A percentile compares a stretch with the other conserved stretches of the same genome.
Conservation (phyloP, 2,113 vertebrate species). For the Hippoglossus stenolepis region DNA sequence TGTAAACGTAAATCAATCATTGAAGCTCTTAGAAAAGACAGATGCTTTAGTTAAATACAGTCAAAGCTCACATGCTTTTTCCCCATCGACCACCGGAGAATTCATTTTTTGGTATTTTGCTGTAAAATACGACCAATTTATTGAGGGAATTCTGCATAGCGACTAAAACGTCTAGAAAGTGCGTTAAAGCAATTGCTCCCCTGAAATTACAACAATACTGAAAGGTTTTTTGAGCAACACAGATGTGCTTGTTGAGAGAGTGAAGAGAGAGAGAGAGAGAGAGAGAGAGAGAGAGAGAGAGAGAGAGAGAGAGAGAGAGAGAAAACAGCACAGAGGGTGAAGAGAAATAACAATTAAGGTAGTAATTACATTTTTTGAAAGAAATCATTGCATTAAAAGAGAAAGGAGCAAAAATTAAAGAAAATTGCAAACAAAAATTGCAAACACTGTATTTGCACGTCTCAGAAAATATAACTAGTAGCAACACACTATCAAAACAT, state of each 20-base stretch:
- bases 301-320: background rate
- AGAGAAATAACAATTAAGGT: background rate
- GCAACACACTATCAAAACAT: conserved; percentile 42
- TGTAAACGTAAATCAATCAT: background rate
- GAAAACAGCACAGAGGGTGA: background rate
- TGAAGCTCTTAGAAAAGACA: background rate
- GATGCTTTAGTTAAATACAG: background rate
- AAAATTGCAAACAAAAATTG: conserved; percentile 37
- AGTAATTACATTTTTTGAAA: background rate
- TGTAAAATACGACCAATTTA: background rate
- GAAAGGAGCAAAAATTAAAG: background rate
- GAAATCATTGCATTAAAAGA: background rate
- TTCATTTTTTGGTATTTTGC: background rate
- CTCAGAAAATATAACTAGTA: conserved; percentile 28
- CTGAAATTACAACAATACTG: conserved; percentile 35
- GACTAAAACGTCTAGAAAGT: conserved; percentile 24
- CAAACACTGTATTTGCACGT: conserved; percentile 51
- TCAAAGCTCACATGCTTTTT: background rate
- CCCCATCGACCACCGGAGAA: background rate
- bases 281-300: background rate
- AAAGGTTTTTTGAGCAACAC: conserved; percentile 31
- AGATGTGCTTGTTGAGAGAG: conserved; percentile 5
- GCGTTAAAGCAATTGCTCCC: conserved; percentile 16
- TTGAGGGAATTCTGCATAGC: background rate
- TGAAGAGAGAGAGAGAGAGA: background rate